Percentiles rank a stretch among this genome's conserved stretches.
Conservation (phyloP, 1,140 invertebrate genomes). For the Nasonia longicornis region DNA sequence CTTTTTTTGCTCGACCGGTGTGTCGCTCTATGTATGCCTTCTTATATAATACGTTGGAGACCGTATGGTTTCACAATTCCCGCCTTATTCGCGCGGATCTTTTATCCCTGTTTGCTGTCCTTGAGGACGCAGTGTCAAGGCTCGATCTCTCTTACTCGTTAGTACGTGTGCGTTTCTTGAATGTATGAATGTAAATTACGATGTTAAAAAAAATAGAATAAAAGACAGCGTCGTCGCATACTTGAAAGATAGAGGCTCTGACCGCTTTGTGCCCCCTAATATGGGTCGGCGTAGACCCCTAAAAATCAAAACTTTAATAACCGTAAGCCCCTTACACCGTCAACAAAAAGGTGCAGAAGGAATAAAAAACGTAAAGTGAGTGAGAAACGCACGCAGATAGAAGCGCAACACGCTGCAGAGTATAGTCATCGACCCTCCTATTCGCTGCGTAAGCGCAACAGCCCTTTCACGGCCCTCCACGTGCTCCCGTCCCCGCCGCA, state of each 20-base stretch:
- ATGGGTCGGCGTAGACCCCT: not conserved
- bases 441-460: conserved; percentile 24
- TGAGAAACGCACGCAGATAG: not conserved
- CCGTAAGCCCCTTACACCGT: not conserved
- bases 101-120: not conserved
- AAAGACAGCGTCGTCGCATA: not conserved
- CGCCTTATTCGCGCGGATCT: conserved; percentile 1
- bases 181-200: not conserved
- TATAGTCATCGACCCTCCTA: conserved; percentile 31
- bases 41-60: not conserved
- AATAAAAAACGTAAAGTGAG: not conserved
- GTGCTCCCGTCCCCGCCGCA: conserved; percentile 41
- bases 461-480: conserved; percentile 47
- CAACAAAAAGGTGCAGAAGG: conserved; percentile 1
- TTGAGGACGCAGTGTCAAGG: not conserved
- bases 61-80: conserved; percentile 9
- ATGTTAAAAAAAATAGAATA: not conserved
- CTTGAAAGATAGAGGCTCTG: not conserved
- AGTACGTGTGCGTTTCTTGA: not conserved
- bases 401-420: conserved; percentile 24
- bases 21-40: not conserved
- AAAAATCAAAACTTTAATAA: conserved; percentile 18
- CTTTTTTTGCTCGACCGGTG: conserved; percentile 13
- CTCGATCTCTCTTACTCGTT: not conserved
- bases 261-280: not conserved